Evolutionary conservation across 2,888 invertebrate genomes (phyloP).

Genomic region (Meghimatium bilineatum): DNA sequence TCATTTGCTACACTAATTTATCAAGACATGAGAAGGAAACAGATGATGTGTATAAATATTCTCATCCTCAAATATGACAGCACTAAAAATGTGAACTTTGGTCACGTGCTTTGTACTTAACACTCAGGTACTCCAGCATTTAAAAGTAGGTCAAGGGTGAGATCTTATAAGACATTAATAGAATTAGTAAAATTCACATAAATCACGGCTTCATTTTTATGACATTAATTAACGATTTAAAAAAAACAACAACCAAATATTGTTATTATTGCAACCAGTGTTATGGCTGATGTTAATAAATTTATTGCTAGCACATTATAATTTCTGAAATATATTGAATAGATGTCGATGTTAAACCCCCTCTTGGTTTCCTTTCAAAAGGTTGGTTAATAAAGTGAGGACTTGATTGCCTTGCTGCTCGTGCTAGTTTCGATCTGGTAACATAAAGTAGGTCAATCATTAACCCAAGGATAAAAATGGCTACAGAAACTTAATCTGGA

Average conservation of each 20-base stretch:
- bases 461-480: too few relatives aligned
- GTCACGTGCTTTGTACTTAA: not conserved
- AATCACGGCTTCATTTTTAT: too few relatives aligned
- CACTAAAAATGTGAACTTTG: not conserved
- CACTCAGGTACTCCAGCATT: not conserved
- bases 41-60: not conserved
- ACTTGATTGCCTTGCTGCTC: not conserved
- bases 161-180: not conserved
- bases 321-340: too few relatives aligned
- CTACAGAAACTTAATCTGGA: too few relatives aligned
- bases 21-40: not conserved
- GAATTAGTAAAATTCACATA: too few relatives aligned
- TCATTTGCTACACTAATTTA: not conserved
- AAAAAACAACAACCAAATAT: too few relatives aligned
- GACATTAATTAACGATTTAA: too few relatives aligned
- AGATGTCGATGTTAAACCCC: too few relatives aligned
- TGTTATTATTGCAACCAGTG: too few relatives aligned
- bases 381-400: not conserved
- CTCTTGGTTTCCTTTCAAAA: not conserved
- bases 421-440: not conserved
- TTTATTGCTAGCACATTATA: too few relatives aligned
- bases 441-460: not conserved
- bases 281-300: too few relatives aligned
- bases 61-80: not conserved
- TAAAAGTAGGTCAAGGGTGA: not conserved